Base-by-base conservation (phyloP, 2,797 vertebrate genomes). In the Argya squamiceps region DNA sequence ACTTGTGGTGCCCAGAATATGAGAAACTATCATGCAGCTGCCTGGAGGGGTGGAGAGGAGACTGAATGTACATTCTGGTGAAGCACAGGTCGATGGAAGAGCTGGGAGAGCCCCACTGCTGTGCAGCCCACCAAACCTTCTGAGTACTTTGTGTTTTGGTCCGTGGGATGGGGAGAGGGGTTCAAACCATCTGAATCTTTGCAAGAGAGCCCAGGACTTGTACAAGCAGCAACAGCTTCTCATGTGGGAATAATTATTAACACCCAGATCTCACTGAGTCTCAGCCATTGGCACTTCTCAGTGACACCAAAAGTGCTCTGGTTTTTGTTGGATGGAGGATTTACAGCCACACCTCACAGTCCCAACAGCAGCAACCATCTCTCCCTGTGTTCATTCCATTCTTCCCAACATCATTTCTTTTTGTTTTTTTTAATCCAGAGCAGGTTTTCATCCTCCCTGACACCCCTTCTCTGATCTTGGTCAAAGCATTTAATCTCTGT, bases 401-500 rank as follows among this genome's bases (percentile, higher is more conserved):
- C 43, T 60, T 46, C 55, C 63, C 59, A 49, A 21, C 1, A 1
- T 30, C 29, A 39, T 55, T 87, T 77, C 12, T 19, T 68, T 69
- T 46, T 44, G 44, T 62, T 56, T 77, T 77, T 71, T 64, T 49
- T 58, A 85, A 88, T 19, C 49, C 47, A 34, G 47, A 93, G 60
- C 36, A 62, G 32, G 60, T 70, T 88, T 88, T 77, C 64, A 62
- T 74, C 62, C 77, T 55, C 19, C 44, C 56, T 8, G 2, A 69
- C 56, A 46, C 49, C 58, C 41, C 46, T 85, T 65, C 77, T 84
- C 75, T 68, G 50, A 73, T 83, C 63, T 86, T 80, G 74, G 94
- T 37, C 91, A 86, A 81, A 89, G 62, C 30, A 89, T 68, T 88
- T 86, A 79, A 94, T 63, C 59, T 86, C 70, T 36, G 18, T 84